phyloP scores from a whole-genome alignment of 2,113 vertebrate genomes.

The Martes martes region DNA sequence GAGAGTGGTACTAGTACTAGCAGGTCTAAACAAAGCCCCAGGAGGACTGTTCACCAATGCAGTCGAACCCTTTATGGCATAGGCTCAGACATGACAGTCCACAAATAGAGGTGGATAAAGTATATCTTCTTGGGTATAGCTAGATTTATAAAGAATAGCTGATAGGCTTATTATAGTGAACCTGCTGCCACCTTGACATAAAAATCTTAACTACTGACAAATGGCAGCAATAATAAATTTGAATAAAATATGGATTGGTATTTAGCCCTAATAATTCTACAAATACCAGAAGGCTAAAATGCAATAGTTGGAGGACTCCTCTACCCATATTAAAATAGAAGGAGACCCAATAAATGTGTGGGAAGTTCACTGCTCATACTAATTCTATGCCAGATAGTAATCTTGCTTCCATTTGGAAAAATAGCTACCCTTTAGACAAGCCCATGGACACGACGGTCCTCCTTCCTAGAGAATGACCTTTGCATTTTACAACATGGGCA shows the following conservation, averaged over 20 bases:
- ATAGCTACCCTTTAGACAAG: conserved; percentile 1
- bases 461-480: background rate
- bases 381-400: background rate
- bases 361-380: background rate
- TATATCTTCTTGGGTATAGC: background rate
- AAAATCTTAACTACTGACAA: conserved; percentile 6
- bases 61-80: background rate
- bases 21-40: background rate
- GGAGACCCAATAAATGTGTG: background rate
- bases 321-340: background rate
- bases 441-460: background rate
- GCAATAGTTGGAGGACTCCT: background rate
- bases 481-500: background rate
- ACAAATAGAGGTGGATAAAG: background rate
- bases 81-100: background rate
- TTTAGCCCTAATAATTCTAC: background rate
- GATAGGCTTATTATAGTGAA: background rate
- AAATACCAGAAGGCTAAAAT: background rate
- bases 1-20: background rate
- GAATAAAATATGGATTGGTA: background rate
- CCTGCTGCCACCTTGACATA: background rate
- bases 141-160: background rate
- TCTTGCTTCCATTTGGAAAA: background rate
- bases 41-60: background rate
- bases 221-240: background rate